Evolutionary conservation across 1,140 invertebrate species (phyloP), one percentile per base, ranked within the genome.

Genomic region (Lepidurus arcticus): DNA sequence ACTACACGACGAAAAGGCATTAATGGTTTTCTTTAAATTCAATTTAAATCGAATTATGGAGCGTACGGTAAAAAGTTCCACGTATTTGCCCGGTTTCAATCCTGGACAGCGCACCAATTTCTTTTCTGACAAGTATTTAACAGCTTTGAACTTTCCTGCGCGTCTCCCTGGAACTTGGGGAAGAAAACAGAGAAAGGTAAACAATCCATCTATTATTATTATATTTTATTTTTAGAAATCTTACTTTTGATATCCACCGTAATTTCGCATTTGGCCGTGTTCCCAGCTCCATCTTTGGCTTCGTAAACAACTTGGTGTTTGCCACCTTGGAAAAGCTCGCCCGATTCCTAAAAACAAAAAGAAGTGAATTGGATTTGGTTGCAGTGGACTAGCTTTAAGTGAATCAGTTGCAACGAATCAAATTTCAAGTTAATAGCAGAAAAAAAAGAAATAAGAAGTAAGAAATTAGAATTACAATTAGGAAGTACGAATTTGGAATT

Each of bases 251-350:
- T 87, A 79, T 87, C 86, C 78, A 91, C 86, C 9, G 87, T 87
- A 83, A 91, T 91, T 82, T 87, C 87, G 84, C 90, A 91, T 79
- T 86, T 86, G 44, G 88, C 87, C 82, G 85, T 86, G 83, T 88
- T 88, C 79, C 89, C 90, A 77, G 90, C 87, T 26, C 86, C 86
- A 81, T 90, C 90, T 78, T 87, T 88, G 47, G 88, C 90, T 77
- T 90, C 86, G 82, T 91, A 91, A 80, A 85, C 88, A 26, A 91
- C 86, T 75, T 88, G 86, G 83, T 91, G 89, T 78, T 87, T 82
- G 10, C 90, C 90, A 44, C 84, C 82, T 47, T 86, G 85, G 81
- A 91, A 88, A 76, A 85, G 80, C 78, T 88, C 85, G 76, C 90
- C 90, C 44, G 90, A 88, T 80, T 88, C 86, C 89, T 90, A 78